Conservation (phyloP, 1,140 invertebrate genomes). For the Bombus picipes region DNA sequence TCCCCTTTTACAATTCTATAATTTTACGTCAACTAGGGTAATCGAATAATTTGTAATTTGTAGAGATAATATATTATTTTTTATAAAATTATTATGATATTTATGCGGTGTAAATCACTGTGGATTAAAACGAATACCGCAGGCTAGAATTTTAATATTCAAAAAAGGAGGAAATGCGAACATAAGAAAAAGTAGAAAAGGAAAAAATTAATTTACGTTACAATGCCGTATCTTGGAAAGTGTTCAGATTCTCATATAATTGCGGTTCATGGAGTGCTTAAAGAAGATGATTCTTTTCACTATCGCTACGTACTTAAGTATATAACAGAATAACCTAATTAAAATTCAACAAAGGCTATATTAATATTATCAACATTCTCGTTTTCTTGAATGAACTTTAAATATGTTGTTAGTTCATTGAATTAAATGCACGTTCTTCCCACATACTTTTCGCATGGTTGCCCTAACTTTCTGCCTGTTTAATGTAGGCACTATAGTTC, state of each 20-base stretch:
- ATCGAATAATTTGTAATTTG: too few species aligned
- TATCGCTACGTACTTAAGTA: not conserved
- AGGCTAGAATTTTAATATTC: not conserved
- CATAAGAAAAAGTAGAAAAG: not conserved
- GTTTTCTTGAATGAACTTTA: not conserved
- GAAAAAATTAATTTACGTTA: slow-evolving; percentile 1
- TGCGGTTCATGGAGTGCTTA: not conserved
- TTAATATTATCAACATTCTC: not conserved
- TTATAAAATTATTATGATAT: not conserved
- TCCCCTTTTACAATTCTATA: not conserved
- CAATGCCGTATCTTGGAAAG: not conserved
- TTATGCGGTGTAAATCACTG: not conserved
- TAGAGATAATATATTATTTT: not conserved
- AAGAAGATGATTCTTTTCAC: not conserved
- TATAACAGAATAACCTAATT: not conserved
- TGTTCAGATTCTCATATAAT: not conserved
- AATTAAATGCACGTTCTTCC: not conserved
- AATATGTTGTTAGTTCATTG: not conserved
- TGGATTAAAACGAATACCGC: not conserved
- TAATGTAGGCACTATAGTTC: not conserved
- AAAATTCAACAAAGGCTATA: not conserved
- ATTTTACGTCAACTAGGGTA: too few species aligned
- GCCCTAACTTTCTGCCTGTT: not conserved
- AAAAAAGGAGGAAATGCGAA: not conserved
- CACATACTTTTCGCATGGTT: not conserved